A percentile compares a stretch with the other conserved stretches of the same genome.
phyloP scores from a whole-genome alignment of 2,113 vertebrate species.

The Podiceps cristatus region DNA sequence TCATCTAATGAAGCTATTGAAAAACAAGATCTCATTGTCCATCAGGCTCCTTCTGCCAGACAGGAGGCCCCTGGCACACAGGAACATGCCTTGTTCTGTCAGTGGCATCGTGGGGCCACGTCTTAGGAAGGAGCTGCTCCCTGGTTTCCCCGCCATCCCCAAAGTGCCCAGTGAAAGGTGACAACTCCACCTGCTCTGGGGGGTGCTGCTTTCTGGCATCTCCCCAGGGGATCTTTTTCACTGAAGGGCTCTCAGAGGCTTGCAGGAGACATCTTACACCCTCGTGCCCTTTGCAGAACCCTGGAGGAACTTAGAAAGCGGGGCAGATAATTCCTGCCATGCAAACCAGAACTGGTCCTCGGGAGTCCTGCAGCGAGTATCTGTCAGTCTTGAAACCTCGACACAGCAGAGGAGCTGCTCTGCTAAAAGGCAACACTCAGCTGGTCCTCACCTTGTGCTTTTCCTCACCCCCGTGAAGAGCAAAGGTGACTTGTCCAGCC shows the following conservation, averaged over 20 bases:
- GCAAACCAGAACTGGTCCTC: background rate
- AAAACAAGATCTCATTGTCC: background rate
- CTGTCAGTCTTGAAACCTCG: background rate
- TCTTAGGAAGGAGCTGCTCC: background rate
- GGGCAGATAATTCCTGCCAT: rapidly evolving
- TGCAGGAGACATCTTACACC: background rate
- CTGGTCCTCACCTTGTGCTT: background rate
- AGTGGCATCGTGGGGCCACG: background rate
- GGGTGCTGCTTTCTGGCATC: background rate
- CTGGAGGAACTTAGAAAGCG: background rate
- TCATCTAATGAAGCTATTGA: background rate
- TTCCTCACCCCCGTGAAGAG: background rate
- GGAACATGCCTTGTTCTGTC: background rate
- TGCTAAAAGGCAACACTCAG: background rate
- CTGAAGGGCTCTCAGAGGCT: background rate
- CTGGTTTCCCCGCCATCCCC: background rate
- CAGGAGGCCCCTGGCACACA: background rate
- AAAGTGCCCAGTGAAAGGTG: background rate
- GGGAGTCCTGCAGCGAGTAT: rapidly evolving
- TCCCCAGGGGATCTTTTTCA: background rate
- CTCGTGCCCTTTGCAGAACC: background rate
- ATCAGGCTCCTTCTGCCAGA: background rate
- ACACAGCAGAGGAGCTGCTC: background rate
- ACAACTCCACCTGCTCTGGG: background rate
- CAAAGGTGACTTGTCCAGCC: background rate